Evolutionary conservation across 2,888 invertebrate genomes (phyloP).

Genomic region (Rhagium mordax): DNA sequence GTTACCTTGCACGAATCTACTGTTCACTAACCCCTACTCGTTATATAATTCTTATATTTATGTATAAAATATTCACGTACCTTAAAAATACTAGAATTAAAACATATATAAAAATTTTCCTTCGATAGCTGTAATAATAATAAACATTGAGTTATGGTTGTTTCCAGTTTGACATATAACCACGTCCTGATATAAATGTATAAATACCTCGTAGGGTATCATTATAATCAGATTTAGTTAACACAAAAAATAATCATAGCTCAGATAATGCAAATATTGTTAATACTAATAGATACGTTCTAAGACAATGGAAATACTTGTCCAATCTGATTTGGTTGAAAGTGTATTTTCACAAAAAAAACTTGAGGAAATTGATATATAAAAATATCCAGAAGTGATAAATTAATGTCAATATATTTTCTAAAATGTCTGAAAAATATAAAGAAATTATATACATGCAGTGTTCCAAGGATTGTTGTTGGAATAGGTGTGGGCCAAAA

Average conservation of each 20-base stretch:
- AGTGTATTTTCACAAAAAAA: too few species aligned
- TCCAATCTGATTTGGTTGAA: too few species aligned
- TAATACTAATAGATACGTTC: too few species aligned
- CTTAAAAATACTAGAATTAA: not conserved
- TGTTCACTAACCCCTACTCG: constrained; percentile 14
- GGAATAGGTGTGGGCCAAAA: too few species aligned
- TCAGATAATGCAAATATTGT: too few species aligned
- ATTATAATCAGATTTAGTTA: not conserved
- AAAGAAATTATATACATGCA: too few species aligned
- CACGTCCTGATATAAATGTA: not conserved
- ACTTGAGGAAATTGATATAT: too few species aligned
- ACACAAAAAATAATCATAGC: not conserved
- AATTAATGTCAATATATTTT: too few species aligned
- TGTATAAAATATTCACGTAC: not conserved
- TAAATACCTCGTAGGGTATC: not conserved
- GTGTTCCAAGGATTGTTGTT: too few species aligned
- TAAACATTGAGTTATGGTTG: not conserved
- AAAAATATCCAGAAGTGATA: too few species aligned
- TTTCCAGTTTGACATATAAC: not conserved
- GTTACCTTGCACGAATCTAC: not conserved
- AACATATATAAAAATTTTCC: not conserved
- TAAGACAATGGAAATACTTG: too few species aligned
- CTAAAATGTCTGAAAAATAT: too few species aligned
- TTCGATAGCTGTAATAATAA: not conserved
- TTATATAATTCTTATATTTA: constrained; percentile 1